These are phyloP conservation scores for Sceloporus tristichus DNA, from an alignment of 2,113 vertebrate genomes.

Conservation along the genomic window DNA sequence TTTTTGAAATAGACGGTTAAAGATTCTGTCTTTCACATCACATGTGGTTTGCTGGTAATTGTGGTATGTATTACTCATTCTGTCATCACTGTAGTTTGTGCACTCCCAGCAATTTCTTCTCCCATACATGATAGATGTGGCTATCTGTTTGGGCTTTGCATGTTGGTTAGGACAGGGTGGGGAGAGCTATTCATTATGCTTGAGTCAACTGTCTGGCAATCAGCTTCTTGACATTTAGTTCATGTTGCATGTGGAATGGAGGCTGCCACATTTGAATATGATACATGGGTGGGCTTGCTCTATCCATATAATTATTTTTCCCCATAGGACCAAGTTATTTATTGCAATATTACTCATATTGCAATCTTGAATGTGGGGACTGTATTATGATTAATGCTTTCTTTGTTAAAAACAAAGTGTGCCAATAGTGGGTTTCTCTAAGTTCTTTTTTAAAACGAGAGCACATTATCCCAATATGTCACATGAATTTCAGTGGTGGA, in stretches of 20 bases:
- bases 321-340: background rate
- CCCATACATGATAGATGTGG: background rate
- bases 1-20: slow-evolving; percentile 22
- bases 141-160: slow-evolving; percentile 20
- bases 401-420: no score
- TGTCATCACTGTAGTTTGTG: background rate
- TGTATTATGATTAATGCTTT: background rate
- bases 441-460: background rate
- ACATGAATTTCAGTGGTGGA: background rate
- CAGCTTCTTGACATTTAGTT: background rate
- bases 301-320: background rate
- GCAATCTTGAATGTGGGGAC: background rate
- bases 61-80: slow-evolving; percentile 23
- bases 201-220: background rate
- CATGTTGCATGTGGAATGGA: background rate
- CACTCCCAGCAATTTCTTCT: slow-evolving; percentile 10
- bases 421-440: background rate
- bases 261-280: background rate
- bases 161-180: slow-evolving; percentile 26
- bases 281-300: background rate
- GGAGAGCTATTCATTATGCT: slow-evolving; percentile 23
- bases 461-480: background rate
- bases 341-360: background rate
- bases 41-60: background rate
- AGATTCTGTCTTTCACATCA: background rate